Percentiles rank a stretch among this genome's conserved stretches.
phyloP scores from a whole-genome alignment of 2,797 vertebrate species.

The Artibeus lituratus region DNA sequence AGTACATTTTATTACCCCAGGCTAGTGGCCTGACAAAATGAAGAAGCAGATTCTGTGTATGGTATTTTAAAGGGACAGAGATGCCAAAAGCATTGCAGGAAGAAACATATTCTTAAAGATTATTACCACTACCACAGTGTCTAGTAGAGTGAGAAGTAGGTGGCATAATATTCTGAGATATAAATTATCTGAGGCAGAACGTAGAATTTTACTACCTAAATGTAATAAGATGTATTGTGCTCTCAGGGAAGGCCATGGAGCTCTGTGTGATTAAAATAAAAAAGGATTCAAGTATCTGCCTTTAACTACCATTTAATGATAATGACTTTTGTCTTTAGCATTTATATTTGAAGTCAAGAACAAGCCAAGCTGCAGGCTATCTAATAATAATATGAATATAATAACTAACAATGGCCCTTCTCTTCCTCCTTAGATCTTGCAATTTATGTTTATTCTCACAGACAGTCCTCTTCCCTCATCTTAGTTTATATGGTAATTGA shows the following conservation, averaged over 20 bases:
- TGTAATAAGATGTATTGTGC: constrained; percentile 82
- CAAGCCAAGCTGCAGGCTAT: constrained; percentile 72
- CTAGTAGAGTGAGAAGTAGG: constrained; percentile 75
- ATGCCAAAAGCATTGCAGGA: constrained; percentile 61
- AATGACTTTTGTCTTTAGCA: constrained; percentile 82
- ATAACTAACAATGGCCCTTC: constrained; percentile 72
- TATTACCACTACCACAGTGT: constrained; percentile 72
- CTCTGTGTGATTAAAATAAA: constrained; percentile 84
- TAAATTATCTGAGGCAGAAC: constrained; percentile 83
- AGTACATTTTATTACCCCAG: constrained; percentile 47
- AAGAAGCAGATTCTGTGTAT: not conserved
- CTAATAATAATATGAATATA: constrained; percentile 78
- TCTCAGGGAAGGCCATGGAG: constrained; percentile 82
- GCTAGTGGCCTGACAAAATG: constrained; percentile 35
- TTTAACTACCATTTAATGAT: constrained; percentile 82
- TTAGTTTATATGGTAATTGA: constrained; percentile 62
- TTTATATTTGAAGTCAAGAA: constrained; percentile 79
- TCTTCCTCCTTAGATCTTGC: constrained; percentile 55
- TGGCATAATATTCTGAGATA: constrained; percentile 78
- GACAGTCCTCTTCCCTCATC: constrained; percentile 61
- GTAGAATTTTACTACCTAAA: constrained; percentile 83
- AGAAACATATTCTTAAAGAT: constrained; percentile 78
- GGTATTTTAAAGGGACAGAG: constrained; percentile 54
- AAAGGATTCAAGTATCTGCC: constrained; percentile 79
- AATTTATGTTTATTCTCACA: constrained; percentile 55